Conservation (phyloP, 2,888 invertebrate genomes). For the Ditula angustiorana region DNA sequence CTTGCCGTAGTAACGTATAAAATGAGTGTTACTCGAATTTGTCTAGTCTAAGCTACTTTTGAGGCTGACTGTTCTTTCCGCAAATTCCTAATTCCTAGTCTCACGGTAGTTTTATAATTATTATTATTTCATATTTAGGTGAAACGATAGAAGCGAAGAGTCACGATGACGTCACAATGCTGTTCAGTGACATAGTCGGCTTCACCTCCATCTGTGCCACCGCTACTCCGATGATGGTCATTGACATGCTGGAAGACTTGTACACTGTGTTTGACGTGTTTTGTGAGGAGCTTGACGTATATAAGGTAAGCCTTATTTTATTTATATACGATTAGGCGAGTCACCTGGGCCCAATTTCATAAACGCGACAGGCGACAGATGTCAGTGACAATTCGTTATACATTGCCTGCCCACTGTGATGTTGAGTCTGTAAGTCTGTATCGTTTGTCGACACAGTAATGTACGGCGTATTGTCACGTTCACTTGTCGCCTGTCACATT, state of each 20-base stretch:
- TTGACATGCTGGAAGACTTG: conserved; percentile 96
- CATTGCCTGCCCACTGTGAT: no score
- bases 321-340: background rate
- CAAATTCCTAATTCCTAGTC: background rate
- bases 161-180: conserved; percentile 97
- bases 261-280: conserved; percentile 97
- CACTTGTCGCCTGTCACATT: no score
- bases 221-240: conserved; percentile 97
- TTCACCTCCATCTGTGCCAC: conserved; percentile 98
- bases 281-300: conserved; percentile 96
- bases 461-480: no score
- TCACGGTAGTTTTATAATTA: background rate
- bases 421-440: no score
- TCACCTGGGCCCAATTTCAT: no score
- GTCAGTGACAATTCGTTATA: no score
- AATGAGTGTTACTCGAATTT: no score
- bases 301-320: conserved; percentile 88
- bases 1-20: no score
- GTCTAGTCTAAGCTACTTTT: background rate
- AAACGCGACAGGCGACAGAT: no score
- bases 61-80: background rate
- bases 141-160: conserved; percentile 97
- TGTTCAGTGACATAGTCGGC: conserved; percentile 98
- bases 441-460: no score
- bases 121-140: conserved; percentile 76